Evolutionary conservation across 2,113 vertebrate genomes (phyloP).

Genomic region (Uria aalge): DNA sequence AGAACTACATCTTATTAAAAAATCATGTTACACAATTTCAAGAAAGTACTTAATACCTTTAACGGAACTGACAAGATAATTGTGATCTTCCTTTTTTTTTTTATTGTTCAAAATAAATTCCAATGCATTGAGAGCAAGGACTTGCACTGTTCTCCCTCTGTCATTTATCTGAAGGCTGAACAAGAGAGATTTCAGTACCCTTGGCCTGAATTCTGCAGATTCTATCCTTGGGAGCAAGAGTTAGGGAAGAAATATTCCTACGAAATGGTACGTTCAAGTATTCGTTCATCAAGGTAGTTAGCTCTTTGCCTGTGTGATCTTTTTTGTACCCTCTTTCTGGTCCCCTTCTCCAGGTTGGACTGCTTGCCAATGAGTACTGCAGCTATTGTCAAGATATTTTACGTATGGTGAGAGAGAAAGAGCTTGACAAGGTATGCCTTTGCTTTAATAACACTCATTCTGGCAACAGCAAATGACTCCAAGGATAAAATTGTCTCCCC

Average conservation of each 20-base stretch:
- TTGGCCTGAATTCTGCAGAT: constrained; percentile 58
- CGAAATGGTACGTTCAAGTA: constrained; percentile 30
- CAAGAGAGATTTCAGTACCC: background rate
- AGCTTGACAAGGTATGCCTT: constrained; percentile 64
- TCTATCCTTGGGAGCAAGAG: constrained; percentile 63
- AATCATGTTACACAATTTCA: background rate
- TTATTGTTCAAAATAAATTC: constrained; percentile 1
- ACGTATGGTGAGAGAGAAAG: constrained; percentile 50
- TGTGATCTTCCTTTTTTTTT: background rate
- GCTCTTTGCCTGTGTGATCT: background rate
- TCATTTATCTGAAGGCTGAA: constrained; percentile 19
- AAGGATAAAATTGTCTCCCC: background rate
- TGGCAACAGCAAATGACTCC: background rate
- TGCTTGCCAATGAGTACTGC: constrained; percentile 63
- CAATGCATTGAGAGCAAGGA: background rate
- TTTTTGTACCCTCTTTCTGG: background rate
- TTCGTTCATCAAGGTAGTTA: background rate
- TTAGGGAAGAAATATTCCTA: constrained; percentile 44
- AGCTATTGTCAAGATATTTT: constrained; percentile 70
- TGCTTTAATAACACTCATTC: background rate
- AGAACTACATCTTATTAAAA: background rate
- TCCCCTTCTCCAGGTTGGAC: constrained; percentile 40
- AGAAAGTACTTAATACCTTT: background rate
- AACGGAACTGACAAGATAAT: background rate
- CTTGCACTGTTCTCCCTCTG: constrained; percentile 42